phyloP scores from a whole-genome alignment of 2,797 vertebrate species.

The Xenops minutus region DNA sequence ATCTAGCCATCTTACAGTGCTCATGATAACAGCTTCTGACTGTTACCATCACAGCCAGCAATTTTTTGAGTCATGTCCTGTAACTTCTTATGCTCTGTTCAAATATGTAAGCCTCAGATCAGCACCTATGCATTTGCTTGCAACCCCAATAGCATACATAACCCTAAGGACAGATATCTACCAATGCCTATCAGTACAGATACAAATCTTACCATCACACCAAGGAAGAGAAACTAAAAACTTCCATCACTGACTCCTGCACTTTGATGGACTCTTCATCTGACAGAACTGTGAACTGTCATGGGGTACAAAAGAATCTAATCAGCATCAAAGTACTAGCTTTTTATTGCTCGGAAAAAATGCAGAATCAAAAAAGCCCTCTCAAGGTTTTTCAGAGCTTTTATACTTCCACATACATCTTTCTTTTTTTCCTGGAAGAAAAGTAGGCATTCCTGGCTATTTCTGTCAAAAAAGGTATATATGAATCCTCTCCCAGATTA shows the following conservation, averaged over 20 bases:
- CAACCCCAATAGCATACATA: neutral
- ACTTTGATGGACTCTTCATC: neutral
- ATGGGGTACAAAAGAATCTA: neutral
- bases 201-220: neutral
- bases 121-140: neutral
- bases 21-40: neutral
- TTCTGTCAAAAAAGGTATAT: neutral
- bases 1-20: neutral
- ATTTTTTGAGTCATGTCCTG: neutral
- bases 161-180: neutral
- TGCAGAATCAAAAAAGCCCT: neutral
- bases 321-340: neutral
- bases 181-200: neutral
- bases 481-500: neutral
- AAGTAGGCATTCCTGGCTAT: neutral
- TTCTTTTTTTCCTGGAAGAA: neutral
- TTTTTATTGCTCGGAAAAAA: neutral
- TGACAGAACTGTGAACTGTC: neutral
- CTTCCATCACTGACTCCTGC: neutral
- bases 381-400: neutral
- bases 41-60: neutral
- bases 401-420: neutral
- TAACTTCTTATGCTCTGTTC: neutral
- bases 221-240: neutral
- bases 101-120: neutral